Evolutionary conservation across 2,113 vertebrate species (phyloP).

Genomic region (Dicentrarchus labrax): DNA sequence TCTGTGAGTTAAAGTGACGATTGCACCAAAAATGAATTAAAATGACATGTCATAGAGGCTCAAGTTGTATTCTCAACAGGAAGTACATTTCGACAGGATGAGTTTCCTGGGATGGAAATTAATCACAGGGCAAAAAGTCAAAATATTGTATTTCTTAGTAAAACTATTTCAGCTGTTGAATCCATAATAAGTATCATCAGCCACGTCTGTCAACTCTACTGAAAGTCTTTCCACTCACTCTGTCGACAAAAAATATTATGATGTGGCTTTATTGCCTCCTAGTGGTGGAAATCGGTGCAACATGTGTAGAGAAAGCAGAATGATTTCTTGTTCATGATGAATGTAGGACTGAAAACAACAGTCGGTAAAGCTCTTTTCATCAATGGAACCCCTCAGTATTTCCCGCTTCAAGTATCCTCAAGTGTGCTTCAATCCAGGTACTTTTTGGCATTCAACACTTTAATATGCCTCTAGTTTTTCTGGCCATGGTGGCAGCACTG

Average conservation of each 20-base stretch:
- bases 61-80: neutral
- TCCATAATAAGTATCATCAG: neutral
- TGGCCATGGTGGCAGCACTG: neutral
- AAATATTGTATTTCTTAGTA: conserved; percentile 9
- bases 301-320: neutral
- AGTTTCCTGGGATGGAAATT: neutral
- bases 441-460: neutral
- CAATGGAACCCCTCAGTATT: neutral
- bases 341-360: neutral
- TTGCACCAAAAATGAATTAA: neutral
- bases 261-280: conserved; percentile 68
- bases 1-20: neutral
- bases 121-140: neutral
- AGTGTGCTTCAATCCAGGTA: neutral
- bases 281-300: conserved; percentile 55
- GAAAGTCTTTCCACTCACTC: neutral
- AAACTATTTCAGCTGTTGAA: conserved; percentile 15
- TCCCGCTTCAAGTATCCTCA: neutral
- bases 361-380: neutral
- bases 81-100: conserved; percentile 25
- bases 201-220: conserved; percentile 11
- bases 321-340: no score
- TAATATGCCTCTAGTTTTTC: neutral
- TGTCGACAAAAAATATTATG: neutral
- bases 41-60: neutral